Percentiles rank a stretch among this genome's conserved stretches.
These are phyloP conservation scores for Toxotes chatareus DNA, from an alignment of 2,113 vertebrate species.

Conservation along the genomic window DNA sequence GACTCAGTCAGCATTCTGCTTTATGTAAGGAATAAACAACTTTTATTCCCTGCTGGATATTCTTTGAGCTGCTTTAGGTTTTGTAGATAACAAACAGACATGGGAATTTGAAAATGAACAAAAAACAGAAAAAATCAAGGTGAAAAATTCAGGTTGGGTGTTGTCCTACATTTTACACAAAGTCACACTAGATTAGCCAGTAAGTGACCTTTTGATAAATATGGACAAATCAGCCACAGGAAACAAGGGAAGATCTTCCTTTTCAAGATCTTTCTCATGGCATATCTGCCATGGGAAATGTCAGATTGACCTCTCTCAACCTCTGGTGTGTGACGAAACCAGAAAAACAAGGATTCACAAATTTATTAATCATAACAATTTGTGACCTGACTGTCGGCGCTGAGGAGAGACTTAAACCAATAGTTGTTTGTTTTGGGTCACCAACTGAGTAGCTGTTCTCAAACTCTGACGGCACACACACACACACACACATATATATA, in stretches of 20 bases:
- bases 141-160: not conserved
- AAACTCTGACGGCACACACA: slow-evolving; percentile 12
- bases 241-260: slow-evolving; percentile 1
- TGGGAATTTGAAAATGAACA: not conserved
- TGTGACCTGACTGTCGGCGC: not conserved
- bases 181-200: not conserved
- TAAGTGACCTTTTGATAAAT: slow-evolving; percentile 8
- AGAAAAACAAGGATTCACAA: slow-evolving; percentile 1
- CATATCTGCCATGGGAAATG: slow-evolving; percentile 17
- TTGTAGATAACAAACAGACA: not conserved
- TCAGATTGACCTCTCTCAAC: slow-evolving; percentile 24
- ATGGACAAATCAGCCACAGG: not conserved
- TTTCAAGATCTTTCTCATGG: slow-evolving; percentile 10
- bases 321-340: not conserved
- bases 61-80: not conserved
- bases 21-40: not conserved
- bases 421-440: slow-evolving; percentile 12
- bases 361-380: not conserved
- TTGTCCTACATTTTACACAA: not conserved
- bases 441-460: not conserved
- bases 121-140: not conserved
- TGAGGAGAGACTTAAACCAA: not conserved
- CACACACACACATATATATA: not conserved
- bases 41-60: not conserved
- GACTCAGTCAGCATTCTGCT: not conserved